Conservation (phyloP, 2,113 vertebrate genomes). For the Varanus salvator region DNA sequence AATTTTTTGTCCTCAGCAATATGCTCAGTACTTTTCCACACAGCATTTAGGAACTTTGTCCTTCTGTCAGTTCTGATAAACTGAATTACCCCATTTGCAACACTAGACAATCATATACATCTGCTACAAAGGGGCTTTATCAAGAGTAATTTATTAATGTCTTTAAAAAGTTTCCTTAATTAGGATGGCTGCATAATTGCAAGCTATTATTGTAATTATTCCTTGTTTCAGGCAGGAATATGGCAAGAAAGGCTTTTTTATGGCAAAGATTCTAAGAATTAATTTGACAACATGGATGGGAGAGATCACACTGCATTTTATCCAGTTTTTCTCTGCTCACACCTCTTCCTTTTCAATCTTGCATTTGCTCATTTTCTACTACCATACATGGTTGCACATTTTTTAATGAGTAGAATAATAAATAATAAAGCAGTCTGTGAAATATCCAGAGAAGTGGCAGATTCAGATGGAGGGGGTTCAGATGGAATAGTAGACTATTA, state of each 20-base stretch:
- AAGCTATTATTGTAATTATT: slow-evolving; percentile 30
- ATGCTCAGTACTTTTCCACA: not conserved
- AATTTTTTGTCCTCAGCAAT: no score
- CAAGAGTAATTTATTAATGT: slow-evolving; percentile 14
- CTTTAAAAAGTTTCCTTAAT: slow-evolving; percentile 27
- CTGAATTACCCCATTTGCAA: slow-evolving; percentile 9
- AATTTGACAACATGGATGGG: slow-evolving; percentile 15
- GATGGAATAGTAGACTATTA: not conserved
- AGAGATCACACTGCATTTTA: not conserved
- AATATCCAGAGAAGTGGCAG: not conserved
- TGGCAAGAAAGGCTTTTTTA: not conserved
- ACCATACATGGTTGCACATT: not conserved
- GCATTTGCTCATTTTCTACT: not conserved
- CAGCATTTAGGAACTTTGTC: not conserved
- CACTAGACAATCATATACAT: slow-evolving; percentile 1
- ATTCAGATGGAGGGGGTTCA: not conserved
- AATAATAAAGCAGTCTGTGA: not conserved
- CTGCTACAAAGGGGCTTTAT: slow-evolving; percentile 15
- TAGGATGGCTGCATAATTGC: slow-evolving; percentile 13
- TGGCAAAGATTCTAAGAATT: not conserved
- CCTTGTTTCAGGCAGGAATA: slow-evolving; percentile 18
- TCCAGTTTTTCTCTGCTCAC: not conserved
- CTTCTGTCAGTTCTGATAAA: not conserved
- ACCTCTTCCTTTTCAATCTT: not conserved
- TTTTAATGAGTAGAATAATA: not conserved